Conservation (phyloP, 2,113 vertebrate species). For the Chelonoidis abingdonii region DNA sequence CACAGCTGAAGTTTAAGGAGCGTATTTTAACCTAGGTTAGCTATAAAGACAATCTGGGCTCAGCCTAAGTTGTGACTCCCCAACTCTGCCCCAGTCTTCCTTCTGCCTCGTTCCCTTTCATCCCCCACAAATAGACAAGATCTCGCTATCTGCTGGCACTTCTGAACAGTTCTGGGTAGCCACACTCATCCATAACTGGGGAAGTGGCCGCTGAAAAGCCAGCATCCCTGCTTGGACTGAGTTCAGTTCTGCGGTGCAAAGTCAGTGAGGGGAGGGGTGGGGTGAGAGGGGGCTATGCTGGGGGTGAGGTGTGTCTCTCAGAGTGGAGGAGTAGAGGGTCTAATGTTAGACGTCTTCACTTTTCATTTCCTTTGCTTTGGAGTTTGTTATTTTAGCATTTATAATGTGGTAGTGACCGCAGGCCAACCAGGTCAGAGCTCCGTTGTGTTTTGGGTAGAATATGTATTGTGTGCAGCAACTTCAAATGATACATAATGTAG, state of each 20-base stretch:
- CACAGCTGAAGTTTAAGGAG: background rate
- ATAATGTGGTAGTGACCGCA: background rate
- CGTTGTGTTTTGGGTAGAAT: background rate
- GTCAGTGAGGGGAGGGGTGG: no score
- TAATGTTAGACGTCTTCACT: background rate
- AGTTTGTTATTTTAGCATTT: background rate
- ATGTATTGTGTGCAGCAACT: background rate
- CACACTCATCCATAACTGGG: no score
- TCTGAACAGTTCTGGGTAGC: no score
- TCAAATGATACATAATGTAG: background rate
- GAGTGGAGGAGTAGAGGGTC: background rate
- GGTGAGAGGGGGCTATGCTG: no score
- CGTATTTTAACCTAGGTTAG: background rate
- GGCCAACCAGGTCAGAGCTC: background rate
- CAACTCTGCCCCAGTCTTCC: no score
- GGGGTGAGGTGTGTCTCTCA: rapidly evolving
- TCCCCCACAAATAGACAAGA: no score
- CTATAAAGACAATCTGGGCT: background rate
- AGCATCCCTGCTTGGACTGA: no score
- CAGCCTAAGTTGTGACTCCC: background rate
- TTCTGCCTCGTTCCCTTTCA: no score
- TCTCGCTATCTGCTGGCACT: no score
- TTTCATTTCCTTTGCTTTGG: background rate
- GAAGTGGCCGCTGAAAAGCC: no score
- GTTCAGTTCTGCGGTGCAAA: no score